Conservation (phyloP, 2,797 vertebrate species). For the Hybognathus amarus region DNA sequence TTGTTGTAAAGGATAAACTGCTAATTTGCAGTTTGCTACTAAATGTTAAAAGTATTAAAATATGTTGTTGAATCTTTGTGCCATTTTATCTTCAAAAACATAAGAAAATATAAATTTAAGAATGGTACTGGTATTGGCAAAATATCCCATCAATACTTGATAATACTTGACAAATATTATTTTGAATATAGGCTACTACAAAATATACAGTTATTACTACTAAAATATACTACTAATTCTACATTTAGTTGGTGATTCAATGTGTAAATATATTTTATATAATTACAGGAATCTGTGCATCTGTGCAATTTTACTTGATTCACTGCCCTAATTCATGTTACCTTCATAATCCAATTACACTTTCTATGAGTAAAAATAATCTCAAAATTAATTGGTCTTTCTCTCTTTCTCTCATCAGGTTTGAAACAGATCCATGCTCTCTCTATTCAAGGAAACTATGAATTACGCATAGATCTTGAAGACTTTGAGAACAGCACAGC, state of each 20-base stretch:
- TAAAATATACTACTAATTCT: not conserved
- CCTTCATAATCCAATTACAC: not conserved
- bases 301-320: not conserved
- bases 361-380: not conserved
- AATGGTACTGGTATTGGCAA: too few species aligned
- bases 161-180: not conserved
- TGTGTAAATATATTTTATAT: not conserved
- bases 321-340: not conserved
- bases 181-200: not conserved
- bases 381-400: not conserved
- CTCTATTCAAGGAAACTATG: slow-evolving; percentile 92
- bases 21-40: not conserved
- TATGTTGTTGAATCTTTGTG: not conserved
- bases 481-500: slow-evolving; percentile 96
- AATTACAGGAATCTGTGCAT: not conserved
- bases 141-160: not conserved
- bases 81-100: not conserved
- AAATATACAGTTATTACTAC: not conserved
- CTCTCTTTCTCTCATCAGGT: slow-evolving; percentile 72
- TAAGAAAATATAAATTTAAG: not conserved
- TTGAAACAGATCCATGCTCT: slow-evolving; percentile 90
- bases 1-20: not conserved
- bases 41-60: not conserved
- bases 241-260: not conserved
- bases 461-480: slow-evolving; percentile 92